Evolutionary conservation across 2,888 invertebrate species (phyloP), one percentile per base, ranked within the genome.

Genomic region (Xylophagus ater): DNA sequence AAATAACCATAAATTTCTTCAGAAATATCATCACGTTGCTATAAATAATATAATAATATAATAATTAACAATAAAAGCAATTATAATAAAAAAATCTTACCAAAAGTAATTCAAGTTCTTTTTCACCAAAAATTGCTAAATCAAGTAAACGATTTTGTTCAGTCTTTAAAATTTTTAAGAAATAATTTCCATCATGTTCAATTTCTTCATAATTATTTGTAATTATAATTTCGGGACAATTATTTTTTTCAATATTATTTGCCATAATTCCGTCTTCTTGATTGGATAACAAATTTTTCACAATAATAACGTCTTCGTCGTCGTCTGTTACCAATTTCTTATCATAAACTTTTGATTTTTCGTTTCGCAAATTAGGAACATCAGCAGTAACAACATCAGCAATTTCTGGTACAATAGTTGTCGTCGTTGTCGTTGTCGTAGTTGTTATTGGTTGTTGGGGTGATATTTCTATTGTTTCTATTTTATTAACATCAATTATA

Each of bases 1-100:
- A 96, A 68, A 52, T 83, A 74, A 0, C 94, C 94, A 42, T 81
- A 70, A 1, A 81, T 76, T 59, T 90, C 89, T 55, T 89, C 89
- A 4, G 75, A 70, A 35, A 81, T 62, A 42, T 70, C 68, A n/a
- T 66, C 62, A 43, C 59, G 58, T 24, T 61, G 59, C 42, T 53
- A 44, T 15, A 10, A 23, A 23, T 23, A 23, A 10, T 25, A 25
- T 8, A 25, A 17, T 5, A 7, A 21, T 7, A 20, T 34, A 34
- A 14, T 34, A 24, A 46, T 39, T 44, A 42, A 47, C 34, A 34
- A 46, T 47, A 49, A 44, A 41, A 44, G 38, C 39, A 31, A 25
- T 19, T 17, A 10, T 14, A 26, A 20, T 18, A 21, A 20, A 35
- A 32, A 17, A 23, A 32, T 53, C 51, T 53, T 39, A 65, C 62